phyloP scores from a whole-genome alignment of 2,797 vertebrate species.

The Rallus crepitans region DNA sequence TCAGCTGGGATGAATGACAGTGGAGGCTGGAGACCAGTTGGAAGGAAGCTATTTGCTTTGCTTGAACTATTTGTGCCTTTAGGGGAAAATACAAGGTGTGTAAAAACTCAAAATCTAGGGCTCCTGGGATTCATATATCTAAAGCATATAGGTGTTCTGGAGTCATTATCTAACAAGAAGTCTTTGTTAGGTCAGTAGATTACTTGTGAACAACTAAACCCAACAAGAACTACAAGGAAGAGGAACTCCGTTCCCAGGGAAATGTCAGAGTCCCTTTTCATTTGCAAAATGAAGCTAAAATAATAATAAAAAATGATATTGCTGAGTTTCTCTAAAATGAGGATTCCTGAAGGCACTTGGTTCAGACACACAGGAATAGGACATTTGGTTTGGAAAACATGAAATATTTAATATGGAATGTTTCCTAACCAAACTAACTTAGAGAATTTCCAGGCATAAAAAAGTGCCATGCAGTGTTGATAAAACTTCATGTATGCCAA shows the following conservation, averaged over 20 bases:
- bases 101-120: background rate
- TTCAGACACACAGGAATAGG: background rate
- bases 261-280: background rate
- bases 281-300: background rate
- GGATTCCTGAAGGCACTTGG: background rate
- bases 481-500: background rate
- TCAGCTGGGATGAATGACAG: conserved; percentile 16
- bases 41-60: background rate
- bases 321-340: background rate
- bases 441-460: background rate
- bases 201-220: background rate
- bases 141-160: background rate
- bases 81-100: background rate
- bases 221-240: background rate
- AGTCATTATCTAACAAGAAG: background rate
- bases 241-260: background rate
- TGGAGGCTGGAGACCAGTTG: background rate
- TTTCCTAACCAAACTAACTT: background rate
- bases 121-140: background rate
- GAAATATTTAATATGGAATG: background rate
- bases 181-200: background rate
- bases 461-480: background rate
- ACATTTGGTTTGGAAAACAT: background rate
- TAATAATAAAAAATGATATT: background rate
- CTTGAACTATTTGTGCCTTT: background rate